Base-by-base conservation (phyloP, 1,140 invertebrate genomes). In the Aphidius gifuensis region DNA sequence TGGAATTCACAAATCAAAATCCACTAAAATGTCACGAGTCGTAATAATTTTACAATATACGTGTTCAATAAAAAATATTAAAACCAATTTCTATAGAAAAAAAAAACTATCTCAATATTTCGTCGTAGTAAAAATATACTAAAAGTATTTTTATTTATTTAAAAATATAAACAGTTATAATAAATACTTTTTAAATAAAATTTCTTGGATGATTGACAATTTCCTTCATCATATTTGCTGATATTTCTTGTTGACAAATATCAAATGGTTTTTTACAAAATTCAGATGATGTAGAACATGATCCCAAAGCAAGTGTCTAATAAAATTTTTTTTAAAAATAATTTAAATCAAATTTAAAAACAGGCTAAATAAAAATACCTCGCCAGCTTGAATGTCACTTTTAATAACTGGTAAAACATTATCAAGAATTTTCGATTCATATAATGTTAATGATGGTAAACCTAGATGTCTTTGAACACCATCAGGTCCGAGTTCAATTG, bases 401-500 rank as follows among this genome's bases (percentile, higher is more conserved):
- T 77, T 74, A 6, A 87, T 72, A 42, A 74, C 69, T 0, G 82
- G 81, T 6, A 84, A 71, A 9, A 80, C 80, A 47, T 78, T 75
- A 40, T 77, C 77, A 4, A 87, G 71, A 7, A 84, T 69, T 66
- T 83, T 83, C 60, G 79, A 80, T 68, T 87, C 85, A 61, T 82
- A 82, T 57, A 82, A 81, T 5, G 77, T 79, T 21, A 87, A 61
- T 23, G 80, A 73, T 9, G 85, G 85, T 23, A 87, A 66, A 7
- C 82, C 84, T 40, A 86, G 73, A 69, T 85, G 81, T 61, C 75
- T 83, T 46, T 81, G 79, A 44, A 87, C 71, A 0, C 85, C 85
- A 46, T 64, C 48, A 9, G 77, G 76, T 16, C 83, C 83, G 7
- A 84, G 67, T 59, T 77, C 68, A 21, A 84, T 48, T 2, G 77